Conservation (phyloP, 1,140 invertebrate species). For the Lamellibrachia luymesi region DNA sequence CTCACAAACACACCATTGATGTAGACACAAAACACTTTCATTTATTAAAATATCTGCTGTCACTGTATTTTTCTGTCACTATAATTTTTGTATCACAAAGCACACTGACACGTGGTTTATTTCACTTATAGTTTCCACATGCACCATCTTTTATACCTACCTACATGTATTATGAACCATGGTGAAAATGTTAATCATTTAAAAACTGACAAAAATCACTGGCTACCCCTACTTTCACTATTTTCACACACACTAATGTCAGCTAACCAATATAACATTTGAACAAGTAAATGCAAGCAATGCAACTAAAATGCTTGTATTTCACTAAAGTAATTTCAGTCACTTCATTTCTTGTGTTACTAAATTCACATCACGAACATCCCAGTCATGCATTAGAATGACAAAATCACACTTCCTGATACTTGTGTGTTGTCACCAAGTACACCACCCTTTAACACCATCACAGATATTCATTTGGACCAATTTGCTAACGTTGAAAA, state of each 20-base stretch:
- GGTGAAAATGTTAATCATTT: too few relatives aligned
- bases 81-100: too few relatives aligned
- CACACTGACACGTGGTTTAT: too few relatives aligned
- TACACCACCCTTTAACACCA: background rate
- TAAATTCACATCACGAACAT: background rate
- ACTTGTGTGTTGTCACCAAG: background rate
- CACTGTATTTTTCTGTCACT: too few relatives aligned
- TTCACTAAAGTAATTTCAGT: background rate
- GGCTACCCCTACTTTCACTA: background rate
- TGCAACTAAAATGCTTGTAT: background rate
- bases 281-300: background rate
- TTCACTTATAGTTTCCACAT: too few relatives aligned
- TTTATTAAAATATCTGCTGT: too few relatives aligned
- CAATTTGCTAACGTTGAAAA: background rate
- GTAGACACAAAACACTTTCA: too few relatives aligned
- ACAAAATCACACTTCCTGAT: background rate
- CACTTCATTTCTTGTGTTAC: background rate
- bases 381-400: background rate
- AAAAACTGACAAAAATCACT: too few relatives aligned
- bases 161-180: too few relatives aligned
- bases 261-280: background rate
- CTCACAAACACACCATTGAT: too few relatives aligned
- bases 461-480: background rate
- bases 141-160: too few relatives aligned
- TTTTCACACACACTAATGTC: background rate